Percentiles rank a stretch among this genome's conserved stretches.
Conservation (phyloP, 2,888 invertebrate species). For the Chamaedrilus cognettii region DNA sequence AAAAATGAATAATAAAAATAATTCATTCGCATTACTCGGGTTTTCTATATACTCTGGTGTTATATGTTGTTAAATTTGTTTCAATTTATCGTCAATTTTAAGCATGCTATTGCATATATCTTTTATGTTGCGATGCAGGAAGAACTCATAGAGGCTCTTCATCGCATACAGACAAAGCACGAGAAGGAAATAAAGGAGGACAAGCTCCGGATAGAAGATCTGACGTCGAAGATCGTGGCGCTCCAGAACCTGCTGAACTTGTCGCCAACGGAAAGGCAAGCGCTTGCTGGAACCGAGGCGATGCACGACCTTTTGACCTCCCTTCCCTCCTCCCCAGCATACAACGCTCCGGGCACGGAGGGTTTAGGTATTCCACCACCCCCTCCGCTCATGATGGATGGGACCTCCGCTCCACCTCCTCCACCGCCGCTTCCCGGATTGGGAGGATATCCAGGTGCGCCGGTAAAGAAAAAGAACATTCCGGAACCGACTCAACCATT, state of each 20-base stretch:
- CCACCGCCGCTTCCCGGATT: slow-evolving; percentile 26
- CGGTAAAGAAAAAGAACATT: slow-evolving; percentile 72
- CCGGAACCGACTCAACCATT: slow-evolving; percentile 90
- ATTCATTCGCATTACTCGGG: too few relatives aligned
- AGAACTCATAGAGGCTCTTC: slow-evolving; percentile 81
- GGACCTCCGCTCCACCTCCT: slow-evolving; percentile 31
- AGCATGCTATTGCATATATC: too few relatives aligned
- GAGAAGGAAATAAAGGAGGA: slow-evolving; percentile 78
- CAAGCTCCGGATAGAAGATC: slow-evolving; percentile 74
- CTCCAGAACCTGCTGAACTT: slow-evolving; percentile 8
- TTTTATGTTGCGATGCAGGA: slow-evolving; percentile 61
- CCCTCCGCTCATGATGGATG: slow-evolving; percentile 45
- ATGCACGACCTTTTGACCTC: too few relatives aligned
- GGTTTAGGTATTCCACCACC: slow-evolving; percentile 29
- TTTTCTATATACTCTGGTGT: too few relatives aligned
- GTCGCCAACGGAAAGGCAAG: too few relatives aligned
- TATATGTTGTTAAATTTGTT: too few relatives aligned
- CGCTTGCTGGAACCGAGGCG: too few relatives aligned
- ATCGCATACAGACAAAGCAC: slow-evolving; percentile 80
- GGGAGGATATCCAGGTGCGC: background rate
- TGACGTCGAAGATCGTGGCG: slow-evolving; percentile 66
- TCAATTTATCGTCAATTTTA: too few relatives aligned
- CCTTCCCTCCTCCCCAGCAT: too few relatives aligned
- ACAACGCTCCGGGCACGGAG: too few relatives aligned
- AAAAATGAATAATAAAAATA: too few relatives aligned